A percentile compares a stretch with the other conserved stretches of the same genome.
phyloP scores from a whole-genome alignment of 2,888 invertebrate genomes.

The Nycteola revayana region DNA sequence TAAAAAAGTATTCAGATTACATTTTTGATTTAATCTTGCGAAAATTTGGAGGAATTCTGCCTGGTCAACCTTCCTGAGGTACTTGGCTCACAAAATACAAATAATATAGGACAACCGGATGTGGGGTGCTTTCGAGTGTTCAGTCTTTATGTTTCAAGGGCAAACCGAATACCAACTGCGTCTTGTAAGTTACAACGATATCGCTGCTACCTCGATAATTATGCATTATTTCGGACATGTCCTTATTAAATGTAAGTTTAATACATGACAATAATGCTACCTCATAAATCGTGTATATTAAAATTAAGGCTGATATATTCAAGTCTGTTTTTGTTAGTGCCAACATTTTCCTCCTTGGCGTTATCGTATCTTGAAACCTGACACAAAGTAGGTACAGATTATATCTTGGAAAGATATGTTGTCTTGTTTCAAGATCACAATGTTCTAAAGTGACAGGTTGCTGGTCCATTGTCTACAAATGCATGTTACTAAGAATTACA shows the following conservation, averaged over 20 bases:
- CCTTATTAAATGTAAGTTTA: background rate
- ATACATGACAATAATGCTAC: background rate
- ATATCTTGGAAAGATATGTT: constrained; percentile 10
- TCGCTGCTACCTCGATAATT: too few relatives aligned
- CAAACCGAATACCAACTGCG: constrained; percentile 49
- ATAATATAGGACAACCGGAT: constrained; percentile 53
- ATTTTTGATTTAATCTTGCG: too few relatives aligned
- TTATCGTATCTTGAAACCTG: constrained; percentile 7
- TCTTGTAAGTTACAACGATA: constrained; percentile 35
- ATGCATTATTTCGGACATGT: too few relatives aligned
- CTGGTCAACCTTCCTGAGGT: background rate
- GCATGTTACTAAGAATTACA: background rate
- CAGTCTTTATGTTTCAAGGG: constrained; percentile 56
- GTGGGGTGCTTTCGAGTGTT: constrained; percentile 44
- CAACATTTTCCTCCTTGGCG: constrained; percentile 4
- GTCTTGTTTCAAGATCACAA: constrained; percentile 6
- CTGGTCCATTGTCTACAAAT: background rate
- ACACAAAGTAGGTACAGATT: background rate
- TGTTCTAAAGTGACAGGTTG: background rate
- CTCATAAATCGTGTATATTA: background rate
- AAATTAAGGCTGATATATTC: background rate
- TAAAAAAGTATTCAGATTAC: too few relatives aligned
- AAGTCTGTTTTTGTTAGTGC: background rate
- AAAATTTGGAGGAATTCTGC: background rate
- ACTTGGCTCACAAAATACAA: constrained; percentile 17